A percentile compares a stretch with the other conserved stretches of the same genome.
Evolutionary conservation across 2,888 invertebrate genomes (phyloP).

Genomic region (Schizotus pectinicornis): DNA sequence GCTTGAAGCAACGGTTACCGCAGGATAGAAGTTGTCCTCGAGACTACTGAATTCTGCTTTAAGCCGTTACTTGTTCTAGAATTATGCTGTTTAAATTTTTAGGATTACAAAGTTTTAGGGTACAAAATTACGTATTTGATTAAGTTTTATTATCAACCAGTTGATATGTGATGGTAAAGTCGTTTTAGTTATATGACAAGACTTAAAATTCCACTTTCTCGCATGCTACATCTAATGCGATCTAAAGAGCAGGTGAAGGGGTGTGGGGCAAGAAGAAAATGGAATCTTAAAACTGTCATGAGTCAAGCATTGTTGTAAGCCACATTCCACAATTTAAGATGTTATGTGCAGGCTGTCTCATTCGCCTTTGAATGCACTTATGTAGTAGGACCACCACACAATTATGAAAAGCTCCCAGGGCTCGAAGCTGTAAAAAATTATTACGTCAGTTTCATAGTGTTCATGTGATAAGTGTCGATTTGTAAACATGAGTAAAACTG

Average conservation of each 20-base stretch:
- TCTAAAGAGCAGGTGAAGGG: slow-evolving; percentile 1
- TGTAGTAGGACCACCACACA: slow-evolving; percentile 53
- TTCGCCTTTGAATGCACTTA: slow-evolving; percentile 53
- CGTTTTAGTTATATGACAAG: slow-evolving; percentile 13
- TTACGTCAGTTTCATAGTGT: slow-evolving; percentile 37
- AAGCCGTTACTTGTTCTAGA: background rate
- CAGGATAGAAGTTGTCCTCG: background rate
- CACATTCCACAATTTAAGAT: slow-evolving; percentile 33
- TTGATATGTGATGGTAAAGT: slow-evolving; percentile 25
- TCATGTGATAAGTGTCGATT: slow-evolving; percentile 2
- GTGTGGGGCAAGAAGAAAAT: slow-evolving; percentile 7
- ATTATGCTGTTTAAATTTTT: background rate
- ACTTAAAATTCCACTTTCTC: background rate
- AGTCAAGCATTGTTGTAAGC: slow-evolving; percentile 25
- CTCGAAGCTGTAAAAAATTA: slow-evolving; percentile 56
- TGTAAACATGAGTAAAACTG: background rate
- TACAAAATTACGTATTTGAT: background rate
- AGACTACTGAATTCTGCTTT: background rate
- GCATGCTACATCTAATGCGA: background rate
- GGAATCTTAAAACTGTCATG: slow-evolving; percentile 27
- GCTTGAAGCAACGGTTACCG: background rate
- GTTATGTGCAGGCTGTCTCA: slow-evolving; percentile 49
- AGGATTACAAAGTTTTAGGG: no score
- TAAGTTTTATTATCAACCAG: background rate
- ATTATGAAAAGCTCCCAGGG: slow-evolving; percentile 54